phyloP scores from a whole-genome alignment of 2,888 invertebrate species.

The Tiliacea citrago region DNA sequence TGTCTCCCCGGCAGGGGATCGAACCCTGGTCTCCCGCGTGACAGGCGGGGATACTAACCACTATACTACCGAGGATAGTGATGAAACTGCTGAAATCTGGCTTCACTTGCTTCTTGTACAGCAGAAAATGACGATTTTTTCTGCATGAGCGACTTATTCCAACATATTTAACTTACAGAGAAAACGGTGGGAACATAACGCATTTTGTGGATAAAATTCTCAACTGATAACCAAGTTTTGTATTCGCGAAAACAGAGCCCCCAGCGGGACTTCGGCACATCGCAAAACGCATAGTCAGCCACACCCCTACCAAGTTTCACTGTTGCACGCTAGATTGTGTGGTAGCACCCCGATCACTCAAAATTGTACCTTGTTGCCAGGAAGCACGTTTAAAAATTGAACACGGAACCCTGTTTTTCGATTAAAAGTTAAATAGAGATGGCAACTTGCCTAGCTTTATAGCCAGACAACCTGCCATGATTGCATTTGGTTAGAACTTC shows the following conservation, averaged over 20 bases:
- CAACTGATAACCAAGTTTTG: not conserved
- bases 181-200: too few species aligned
- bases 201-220: not conserved
- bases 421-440: not conserved
- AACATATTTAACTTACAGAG: not conserved
- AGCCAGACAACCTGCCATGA: not conserved
- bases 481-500: not conserved
- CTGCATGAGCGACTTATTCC: not conserved
- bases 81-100: not conserved
- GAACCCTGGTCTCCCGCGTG: conserved; percentile 86
- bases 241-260: conserved; percentile 5
- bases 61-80: conserved; percentile 80
- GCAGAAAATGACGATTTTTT: not conserved
- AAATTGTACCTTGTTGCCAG: not conserved
- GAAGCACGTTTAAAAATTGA: conserved; percentile 2
- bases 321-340: conserved; percentile 23
- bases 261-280: not conserved
- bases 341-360: not conserved
- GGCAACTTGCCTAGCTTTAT: conserved; percentile 1
- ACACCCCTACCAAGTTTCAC: conserved; percentile 9
- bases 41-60: conserved; percentile 91
- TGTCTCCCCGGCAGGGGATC: conserved; percentile 65
- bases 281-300: conserved; percentile 1
- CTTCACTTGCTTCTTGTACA: not conserved
- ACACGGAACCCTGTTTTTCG: not conserved